Evolutionary conservation across 64 coral and sea anemone genomes (phyloP).

Genomic region (Trachythela sp.): DNA sequence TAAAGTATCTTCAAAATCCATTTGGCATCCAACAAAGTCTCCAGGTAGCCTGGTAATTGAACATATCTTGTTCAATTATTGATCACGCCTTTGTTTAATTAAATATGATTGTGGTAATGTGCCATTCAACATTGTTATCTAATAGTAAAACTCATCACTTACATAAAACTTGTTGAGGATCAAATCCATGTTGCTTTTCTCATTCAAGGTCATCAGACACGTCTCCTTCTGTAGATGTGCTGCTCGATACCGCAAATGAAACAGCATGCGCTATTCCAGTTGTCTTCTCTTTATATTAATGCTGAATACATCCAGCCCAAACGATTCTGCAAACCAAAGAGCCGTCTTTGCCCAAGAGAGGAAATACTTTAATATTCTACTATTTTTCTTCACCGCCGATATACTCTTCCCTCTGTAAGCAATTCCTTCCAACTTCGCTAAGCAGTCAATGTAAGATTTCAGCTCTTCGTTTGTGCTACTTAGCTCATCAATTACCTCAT

Average conservation of each 20-base stretch:
- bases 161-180: constrained; percentile 15
- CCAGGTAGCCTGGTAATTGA: constrained; percentile 2
- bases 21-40: background rate
- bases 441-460: constrained; percentile 22
- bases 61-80: background rate
- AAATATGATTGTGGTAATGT: constrained; percentile 2
- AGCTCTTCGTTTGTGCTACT: constrained; percentile 7
- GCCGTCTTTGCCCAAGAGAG: constrained; percentile 4
- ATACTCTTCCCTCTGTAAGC: background rate
- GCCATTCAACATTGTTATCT: background rate
- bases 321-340: constrained; percentile 19
- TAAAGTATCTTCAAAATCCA: constrained; percentile 3
- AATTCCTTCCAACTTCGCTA: background rate
- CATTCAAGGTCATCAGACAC: background rate
- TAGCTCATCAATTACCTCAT: constrained; percentile 16
- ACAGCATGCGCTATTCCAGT: constrained; percentile 9
- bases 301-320: constrained; percentile 16
- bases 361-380: constrained; percentile 29
- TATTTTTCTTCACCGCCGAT: constrained; percentile 4
- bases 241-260: background rate
- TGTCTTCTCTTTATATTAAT: background rate
- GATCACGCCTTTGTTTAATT: background rate
- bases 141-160: constrained; percentile 8
- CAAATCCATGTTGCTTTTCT: background rate
- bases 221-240: background rate